Conservation (phyloP, 2,113 vertebrate genomes). For the Salvelinus alpinus region DNA sequence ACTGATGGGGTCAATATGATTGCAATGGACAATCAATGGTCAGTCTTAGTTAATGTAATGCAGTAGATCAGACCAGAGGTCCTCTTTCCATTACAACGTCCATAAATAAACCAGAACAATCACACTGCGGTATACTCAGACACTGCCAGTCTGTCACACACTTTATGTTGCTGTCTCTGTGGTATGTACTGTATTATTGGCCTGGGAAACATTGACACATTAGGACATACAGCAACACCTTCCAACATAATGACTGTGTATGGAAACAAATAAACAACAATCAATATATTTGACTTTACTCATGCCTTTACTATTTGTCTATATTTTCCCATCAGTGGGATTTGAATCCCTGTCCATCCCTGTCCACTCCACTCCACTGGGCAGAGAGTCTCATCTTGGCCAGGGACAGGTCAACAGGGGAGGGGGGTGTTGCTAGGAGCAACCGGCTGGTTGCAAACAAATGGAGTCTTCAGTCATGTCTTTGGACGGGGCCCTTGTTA, state of each 20-base stretch:
- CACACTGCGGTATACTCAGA: no score
- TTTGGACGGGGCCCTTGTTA: constrained; percentile 16
- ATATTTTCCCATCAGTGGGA: background rate
- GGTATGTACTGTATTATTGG: background rate
- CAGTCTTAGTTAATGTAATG: constrained; percentile 26
- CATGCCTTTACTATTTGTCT: background rate
- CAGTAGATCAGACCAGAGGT: constrained; percentile 14
- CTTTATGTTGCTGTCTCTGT: constrained; percentile 12
- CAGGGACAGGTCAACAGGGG: constrained; percentile 4
- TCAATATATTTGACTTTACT: background rate
- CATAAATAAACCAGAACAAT: constrained; percentile 21
- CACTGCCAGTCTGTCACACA: background rate
- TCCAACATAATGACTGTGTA: no score
- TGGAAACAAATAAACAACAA: no score
- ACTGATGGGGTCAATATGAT: constrained; percentile 19
- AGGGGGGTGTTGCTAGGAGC: constrained; percentile 52
- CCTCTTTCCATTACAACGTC: constrained; percentile 34
- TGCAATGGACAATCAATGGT: constrained; percentile 34
- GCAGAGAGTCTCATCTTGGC: constrained; percentile 1
- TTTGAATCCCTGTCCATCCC: background rate
- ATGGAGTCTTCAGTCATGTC: constrained; percentile 47
- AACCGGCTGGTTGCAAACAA: constrained; percentile 56
- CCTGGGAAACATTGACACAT: background rate
- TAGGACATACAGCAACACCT: background rate
- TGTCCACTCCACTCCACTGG: background rate